A percentile compares a stretch with the other conserved stretches of the same genome.
Conservation (phyloP, 1,140 invertebrate genomes). For the Hyles euphorbiae region DNA sequence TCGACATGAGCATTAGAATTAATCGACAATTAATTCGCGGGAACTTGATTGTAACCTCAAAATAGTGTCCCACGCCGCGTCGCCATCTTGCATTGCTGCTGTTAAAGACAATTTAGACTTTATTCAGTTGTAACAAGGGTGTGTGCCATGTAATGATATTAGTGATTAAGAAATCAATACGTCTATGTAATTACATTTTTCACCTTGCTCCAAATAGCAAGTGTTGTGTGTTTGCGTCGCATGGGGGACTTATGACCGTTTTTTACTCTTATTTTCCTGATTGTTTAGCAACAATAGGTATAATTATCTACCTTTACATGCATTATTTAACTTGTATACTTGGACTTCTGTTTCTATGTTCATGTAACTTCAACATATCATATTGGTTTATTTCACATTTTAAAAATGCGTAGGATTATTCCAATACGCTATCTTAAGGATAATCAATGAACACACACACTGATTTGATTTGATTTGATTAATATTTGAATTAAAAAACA, state of each 20-base stretch:
- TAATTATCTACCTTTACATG: too few species aligned
- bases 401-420: too few species aligned
- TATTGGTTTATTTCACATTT: too few species aligned
- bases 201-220: conserved; percentile 54
- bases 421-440: too few species aligned
- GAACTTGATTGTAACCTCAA: conserved; percentile 53
- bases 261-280: neutral
- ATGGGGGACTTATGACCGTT: neutral
- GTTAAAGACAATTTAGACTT: conserved; percentile 18
- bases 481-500: too few species aligned
- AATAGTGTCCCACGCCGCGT: conserved; percentile 46
- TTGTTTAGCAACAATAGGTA: too few species aligned
- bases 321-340: too few species aligned
- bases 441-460: too few species aligned
- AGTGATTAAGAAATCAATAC: conserved; percentile 29
- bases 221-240: conserved; percentile 16
- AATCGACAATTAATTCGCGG: conserved; percentile 46
- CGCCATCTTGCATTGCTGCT: neutral
- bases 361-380: too few species aligned
- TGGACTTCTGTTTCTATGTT: too few species aligned
- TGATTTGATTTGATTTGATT: too few species aligned
- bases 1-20: conserved; percentile 35
- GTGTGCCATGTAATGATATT: conserved; percentile 10
- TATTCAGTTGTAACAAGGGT: conserved; percentile 21
- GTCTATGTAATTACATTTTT: conserved; percentile 53